Evolutionary conservation across 2,888 invertebrate species (phyloP).

Genomic region (Microchrysa polita): DNA sequence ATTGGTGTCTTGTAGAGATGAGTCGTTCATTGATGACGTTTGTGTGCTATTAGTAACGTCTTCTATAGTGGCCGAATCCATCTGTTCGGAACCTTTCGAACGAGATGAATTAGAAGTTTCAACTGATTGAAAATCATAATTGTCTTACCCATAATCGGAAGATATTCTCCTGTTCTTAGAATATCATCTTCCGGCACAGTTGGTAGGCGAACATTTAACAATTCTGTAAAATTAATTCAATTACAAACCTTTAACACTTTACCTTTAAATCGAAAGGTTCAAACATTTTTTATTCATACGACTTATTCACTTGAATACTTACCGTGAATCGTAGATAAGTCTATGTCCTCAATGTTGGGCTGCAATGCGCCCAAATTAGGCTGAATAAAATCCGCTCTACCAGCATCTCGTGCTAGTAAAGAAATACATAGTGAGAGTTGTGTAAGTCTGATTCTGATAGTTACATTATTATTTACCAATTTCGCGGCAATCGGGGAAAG

Average conservation of each 20-base stretch:
- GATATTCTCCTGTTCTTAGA: conserved; percentile 65
- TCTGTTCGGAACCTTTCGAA: conserved; percentile 54
- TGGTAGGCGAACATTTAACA: conserved; percentile 65
- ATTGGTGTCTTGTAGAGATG: conserved; percentile 57
- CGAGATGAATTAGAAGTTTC: background rate
- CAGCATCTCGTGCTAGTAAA: conserved; percentile 72
- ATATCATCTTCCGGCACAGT: conserved; percentile 72
- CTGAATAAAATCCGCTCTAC: conserved; percentile 96
- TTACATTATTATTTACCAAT: conserved; percentile 73
- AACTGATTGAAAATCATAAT: background rate
- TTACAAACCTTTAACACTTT: too few relatives aligned
- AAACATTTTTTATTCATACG: too few relatives aligned
- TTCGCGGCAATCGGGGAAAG: conserved; percentile 96
- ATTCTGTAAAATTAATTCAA: conserved; percentile 54
- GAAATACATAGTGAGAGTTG: background rate
- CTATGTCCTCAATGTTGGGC: conserved; percentile 95
- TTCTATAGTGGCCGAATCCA: conserved; percentile 60
- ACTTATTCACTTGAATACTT: conserved; percentile 50
- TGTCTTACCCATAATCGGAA: conserved; percentile 56
- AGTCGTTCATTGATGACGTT: conserved; percentile 32
- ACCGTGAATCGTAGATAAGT: conserved; percentile 85
- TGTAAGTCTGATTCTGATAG: conserved; percentile 2
- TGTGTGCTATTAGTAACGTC: conserved; percentile 55
- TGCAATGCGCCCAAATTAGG: conserved; percentile 97
- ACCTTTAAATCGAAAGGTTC: too few relatives aligned